Conservation (phyloP, 1,140 invertebrate genomes). For the Drosophila bifasciata region DNA sequence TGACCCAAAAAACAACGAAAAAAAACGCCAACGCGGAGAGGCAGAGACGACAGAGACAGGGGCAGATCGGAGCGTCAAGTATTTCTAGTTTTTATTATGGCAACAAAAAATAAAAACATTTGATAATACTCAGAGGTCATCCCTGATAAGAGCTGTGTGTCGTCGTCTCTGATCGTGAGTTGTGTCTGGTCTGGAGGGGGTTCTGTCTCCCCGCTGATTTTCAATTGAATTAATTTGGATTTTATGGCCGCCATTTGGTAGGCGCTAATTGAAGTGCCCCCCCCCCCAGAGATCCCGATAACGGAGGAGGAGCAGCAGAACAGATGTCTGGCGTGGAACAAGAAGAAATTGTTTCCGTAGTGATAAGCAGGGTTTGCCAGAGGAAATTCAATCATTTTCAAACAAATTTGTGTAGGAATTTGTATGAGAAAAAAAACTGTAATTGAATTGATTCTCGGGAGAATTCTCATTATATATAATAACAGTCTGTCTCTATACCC, state of each 20-base stretch:
- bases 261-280: constrained; percentile 51
- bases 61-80: constrained; percentile 21
- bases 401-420: background rate
- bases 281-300: constrained; percentile 17
- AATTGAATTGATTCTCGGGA: no score
- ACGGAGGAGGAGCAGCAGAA: constrained; percentile 1
- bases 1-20: constrained; percentile 48
- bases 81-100: constrained; percentile 45
- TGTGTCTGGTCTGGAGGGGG: constrained; percentile 2
- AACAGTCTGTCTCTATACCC: no score
- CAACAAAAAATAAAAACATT: constrained; percentile 44
- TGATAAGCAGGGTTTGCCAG: background rate
- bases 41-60: constrained; percentile 13
- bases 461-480: no score
- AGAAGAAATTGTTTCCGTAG: background rate
- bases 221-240: constrained; percentile 60
- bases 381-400: constrained; percentile 7
- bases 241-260: constrained; percentile 42
- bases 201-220: constrained; percentile 17
- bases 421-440: no score
- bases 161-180: background rate
- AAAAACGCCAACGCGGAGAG: constrained; percentile 21
- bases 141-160: constrained; percentile 44
- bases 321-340: constrained; percentile 13
- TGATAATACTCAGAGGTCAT: constrained; percentile 59